Percentiles rank a stretch among this genome's conserved stretches.
Evolutionary conservation across 2,888 invertebrate species (phyloP).

Genomic region (Eilema sororculum): DNA sequence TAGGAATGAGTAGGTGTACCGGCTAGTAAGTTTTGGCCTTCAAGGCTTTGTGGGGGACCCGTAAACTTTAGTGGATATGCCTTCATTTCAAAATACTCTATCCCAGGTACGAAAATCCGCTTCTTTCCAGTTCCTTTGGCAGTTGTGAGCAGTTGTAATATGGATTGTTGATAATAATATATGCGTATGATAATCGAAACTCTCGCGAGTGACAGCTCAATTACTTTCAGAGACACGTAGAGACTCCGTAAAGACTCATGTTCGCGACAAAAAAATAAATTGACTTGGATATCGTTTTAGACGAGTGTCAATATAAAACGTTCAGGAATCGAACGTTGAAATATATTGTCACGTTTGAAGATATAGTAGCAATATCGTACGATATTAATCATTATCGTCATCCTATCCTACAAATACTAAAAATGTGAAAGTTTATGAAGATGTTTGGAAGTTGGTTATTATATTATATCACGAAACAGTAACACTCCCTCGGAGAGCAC

Average conservation of each 20-base stretch:
- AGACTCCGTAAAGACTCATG: conserved; percentile 5
- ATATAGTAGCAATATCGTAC: neutral
- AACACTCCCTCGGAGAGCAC: no score
- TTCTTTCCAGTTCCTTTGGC: neutral
- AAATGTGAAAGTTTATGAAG: no score
- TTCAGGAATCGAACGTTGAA: neutral
- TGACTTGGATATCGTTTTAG: conserved; percentile 13
- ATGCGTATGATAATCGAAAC: conserved; percentile 16
- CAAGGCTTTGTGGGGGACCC: no score
- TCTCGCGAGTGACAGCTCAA: conserved; percentile 20
- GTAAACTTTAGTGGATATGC: neutral
- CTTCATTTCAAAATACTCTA: neutral
- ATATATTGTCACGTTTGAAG: neutral
- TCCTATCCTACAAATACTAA: no score
- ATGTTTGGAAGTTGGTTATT: no score
- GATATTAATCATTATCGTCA: neutral
- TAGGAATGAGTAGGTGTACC: no score
- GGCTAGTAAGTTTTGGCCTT: no score
- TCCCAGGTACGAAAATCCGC: neutral
- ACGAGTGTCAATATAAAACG: conserved; percentile 11
- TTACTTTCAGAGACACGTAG: conserved; percentile 18
- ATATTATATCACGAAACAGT: no score
- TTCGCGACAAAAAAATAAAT: conserved; percentile 13
- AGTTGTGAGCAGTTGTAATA: conserved; percentile 3
- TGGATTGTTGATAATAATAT: conserved; percentile 9